A percentile compares a stretch with the other conserved stretches of the same genome.
Conservation (phyloP, 2,888 invertebrate genomes). For the Ormia ochracea region DNA sequence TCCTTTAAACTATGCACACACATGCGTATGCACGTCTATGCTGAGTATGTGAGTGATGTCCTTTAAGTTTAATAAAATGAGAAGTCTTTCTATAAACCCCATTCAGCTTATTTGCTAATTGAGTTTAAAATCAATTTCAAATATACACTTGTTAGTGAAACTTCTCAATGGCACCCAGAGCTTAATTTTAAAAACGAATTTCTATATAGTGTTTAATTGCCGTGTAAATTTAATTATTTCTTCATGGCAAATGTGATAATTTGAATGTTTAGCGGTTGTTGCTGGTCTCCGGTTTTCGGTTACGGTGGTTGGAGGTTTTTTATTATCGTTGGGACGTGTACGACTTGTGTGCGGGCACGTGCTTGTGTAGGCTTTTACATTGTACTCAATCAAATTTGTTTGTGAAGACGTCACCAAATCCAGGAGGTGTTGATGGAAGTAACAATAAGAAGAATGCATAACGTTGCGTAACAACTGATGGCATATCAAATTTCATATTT, state of each 20-base stretch:
- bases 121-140: slow-evolving; percentile 77
- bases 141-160: slow-evolving; percentile 54
- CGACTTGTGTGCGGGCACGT: slow-evolving; percentile 64
- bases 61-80: slow-evolving; percentile 20
- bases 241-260: slow-evolving; percentile 57
- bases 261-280: slow-evolving; percentile 35
- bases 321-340: neutral
- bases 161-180: neutral
- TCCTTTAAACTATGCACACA: neutral
- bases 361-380: slow-evolving; percentile 57
- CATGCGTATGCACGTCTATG: neutral
- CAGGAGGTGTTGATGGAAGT: slow-evolving; percentile 69
- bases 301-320: slow-evolving; percentile 38
- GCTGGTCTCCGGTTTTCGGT: slow-evolving; percentile 50
- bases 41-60: neutral
- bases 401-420: slow-evolving; percentile 50
- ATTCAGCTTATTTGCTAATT: slow-evolving; percentile 71
- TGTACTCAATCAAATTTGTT: slow-evolving; percentile 37
- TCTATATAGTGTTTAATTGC: slow-evolving; percentile 72
- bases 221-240: slow-evolving; percentile 77
- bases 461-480: slow-evolving; percentile 42
- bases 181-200: neutral
- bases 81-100: neutral
- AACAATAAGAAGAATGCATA: slow-evolving; percentile 54
- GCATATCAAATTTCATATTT: slow-evolving; percentile 69